Conservation (phyloP, 2,797 vertebrate genomes). For the Pitangus sulphuratus region DNA sequence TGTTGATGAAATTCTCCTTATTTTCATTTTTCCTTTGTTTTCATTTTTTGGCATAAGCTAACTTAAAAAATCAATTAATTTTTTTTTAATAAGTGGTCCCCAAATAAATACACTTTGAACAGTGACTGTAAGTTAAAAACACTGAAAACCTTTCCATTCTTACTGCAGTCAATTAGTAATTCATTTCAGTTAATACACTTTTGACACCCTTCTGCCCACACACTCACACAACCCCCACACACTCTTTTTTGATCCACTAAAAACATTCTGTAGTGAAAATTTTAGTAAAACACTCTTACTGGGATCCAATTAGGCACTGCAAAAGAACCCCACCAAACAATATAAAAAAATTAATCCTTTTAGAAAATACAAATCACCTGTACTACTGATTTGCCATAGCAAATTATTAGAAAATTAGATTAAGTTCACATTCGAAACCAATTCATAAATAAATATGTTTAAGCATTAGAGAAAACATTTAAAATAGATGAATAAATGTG, state of each 20-base stretch:
- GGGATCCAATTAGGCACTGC: not conserved
- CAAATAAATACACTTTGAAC: not conserved
- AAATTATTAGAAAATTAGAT: not conserved
- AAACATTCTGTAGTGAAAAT: not conserved
- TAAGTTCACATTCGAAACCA: not conserved
- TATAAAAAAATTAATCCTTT: not conserved
- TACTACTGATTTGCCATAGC: not conserved
- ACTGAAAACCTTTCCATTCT: not conserved
- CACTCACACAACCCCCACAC: not conserved
- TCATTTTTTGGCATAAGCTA: not conserved
- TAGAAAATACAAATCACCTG: not conserved
- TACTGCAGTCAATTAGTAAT: not conserved
- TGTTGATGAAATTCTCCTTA: not conserved
- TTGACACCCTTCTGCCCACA: not conserved
- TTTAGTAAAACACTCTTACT: constrained; percentile 12
- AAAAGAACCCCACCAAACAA: not conserved
- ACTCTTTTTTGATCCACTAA: not conserved
- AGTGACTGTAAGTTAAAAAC: not conserved
- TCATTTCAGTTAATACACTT: not conserved
- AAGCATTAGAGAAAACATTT: not conserved
- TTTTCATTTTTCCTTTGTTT: not conserved
- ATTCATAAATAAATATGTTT: not conserved
- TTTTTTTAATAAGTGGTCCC: not conserved
- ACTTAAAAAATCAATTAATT: not conserved
- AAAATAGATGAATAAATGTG: not conserved